Evolutionary conservation across 2,113 vertebrate species (phyloP).

Genomic region (Oxyura jamaicensis): DNA sequence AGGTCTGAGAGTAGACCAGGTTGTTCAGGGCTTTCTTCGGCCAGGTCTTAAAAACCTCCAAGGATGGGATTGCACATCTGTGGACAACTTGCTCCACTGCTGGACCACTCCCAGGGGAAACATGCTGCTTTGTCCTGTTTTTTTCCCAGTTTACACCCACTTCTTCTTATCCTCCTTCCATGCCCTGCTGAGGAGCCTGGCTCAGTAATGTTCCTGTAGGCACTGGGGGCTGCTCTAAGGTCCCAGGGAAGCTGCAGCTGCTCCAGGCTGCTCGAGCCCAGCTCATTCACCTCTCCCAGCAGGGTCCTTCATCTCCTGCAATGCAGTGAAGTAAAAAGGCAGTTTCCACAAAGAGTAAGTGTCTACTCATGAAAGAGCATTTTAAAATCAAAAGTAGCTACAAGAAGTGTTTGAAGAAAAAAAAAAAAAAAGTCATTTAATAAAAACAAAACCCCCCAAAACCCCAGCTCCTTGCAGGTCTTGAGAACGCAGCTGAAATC

Average conservation of each 20-base stretch:
- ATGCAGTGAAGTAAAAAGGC: not conserved
- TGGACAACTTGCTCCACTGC: not conserved
- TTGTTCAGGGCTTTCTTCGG: not conserved
- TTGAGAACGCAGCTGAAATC: not conserved
- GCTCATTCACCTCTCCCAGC: not conserved
- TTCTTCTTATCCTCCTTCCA: not conserved
- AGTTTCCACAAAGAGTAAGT: not conserved
- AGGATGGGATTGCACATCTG: not conserved
- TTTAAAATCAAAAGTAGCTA: not conserved
- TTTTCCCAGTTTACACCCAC: not conserved
- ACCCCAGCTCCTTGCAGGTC: not conserved
- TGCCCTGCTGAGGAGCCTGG: not conserved
- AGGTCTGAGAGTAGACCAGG: not conserved
- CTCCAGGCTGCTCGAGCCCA: not conserved
- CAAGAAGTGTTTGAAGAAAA: not conserved
- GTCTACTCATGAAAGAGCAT: not conserved
- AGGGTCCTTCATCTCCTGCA: not conserved
- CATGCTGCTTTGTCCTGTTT: not conserved
- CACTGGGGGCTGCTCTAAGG: not conserved
- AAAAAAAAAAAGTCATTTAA: not conserved
- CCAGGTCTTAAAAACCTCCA: not conserved
- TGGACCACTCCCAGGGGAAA: not conserved
- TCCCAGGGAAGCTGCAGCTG: accelerated
- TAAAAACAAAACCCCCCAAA: not conserved
- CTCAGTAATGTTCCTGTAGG: accelerated